Conservation (phyloP, 2,888 invertebrate species). For the Spodoptera littoralis region DNA sequence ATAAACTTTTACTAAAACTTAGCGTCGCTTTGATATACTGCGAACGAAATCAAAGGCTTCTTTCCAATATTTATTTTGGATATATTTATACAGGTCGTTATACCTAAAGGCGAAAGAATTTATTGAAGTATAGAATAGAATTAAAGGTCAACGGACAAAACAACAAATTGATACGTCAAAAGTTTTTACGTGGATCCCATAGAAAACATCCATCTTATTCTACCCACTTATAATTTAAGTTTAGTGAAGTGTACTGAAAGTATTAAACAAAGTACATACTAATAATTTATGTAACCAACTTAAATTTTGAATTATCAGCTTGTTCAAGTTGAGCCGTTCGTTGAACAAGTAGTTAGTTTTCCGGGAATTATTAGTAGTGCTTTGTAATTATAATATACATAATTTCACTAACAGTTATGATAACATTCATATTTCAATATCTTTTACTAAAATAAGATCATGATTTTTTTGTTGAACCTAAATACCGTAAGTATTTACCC, state of each 20-base stretch:
- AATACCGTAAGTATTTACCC: too few species aligned
- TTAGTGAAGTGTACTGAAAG: conserved; percentile 13
- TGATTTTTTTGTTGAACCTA: too few species aligned
- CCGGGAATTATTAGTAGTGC: conserved; percentile 19
- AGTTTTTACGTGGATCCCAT: background rate
- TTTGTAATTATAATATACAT: background rate
- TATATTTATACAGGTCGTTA: too few species aligned
- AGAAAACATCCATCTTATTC: background rate
- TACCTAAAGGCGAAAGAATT: too few species aligned
- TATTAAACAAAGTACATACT: conserved; percentile 12
- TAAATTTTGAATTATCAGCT: conserved; percentile 48
- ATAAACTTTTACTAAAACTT: conserved; percentile 15
- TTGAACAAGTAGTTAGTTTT: conserved; percentile 28
- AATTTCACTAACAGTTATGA: too few species aligned
- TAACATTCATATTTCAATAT: too few species aligned
- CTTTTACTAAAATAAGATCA: too few species aligned
- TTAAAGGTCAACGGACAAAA: too few species aligned
- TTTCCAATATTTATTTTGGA: too few species aligned
- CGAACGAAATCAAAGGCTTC: too few species aligned
- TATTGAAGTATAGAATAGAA: too few species aligned
- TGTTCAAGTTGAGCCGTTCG: conserved; percentile 28
- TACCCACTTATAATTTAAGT: conserved; percentile 5
- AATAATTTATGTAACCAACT: conserved; percentile 31
- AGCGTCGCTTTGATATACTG: conserved; percentile 11
- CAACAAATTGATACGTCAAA: background rate